Conservation (phyloP, 92 coral and sea anemone species). For the Parazoanthus atlanticus region DNA sequence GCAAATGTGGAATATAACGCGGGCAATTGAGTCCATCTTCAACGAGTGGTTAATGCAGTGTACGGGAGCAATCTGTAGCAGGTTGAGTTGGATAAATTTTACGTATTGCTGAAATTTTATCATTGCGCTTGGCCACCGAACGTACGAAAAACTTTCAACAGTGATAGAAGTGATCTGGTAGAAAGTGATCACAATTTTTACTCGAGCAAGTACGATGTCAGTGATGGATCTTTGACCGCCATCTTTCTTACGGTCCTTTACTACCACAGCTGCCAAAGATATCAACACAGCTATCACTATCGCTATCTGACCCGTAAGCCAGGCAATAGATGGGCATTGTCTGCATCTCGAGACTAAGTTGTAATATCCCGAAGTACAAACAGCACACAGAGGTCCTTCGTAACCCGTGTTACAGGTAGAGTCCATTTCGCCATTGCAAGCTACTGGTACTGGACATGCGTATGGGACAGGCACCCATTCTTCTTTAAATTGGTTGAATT, state of each 20-base stretch:
- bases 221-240: slow-evolving; percentile 39
- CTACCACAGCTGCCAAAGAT: slow-evolving; percentile 31
- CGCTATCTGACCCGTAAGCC: slow-evolving; percentile 48
- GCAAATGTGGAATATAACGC: slow-evolving; percentile 39
- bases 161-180: slow-evolving; percentile 64
- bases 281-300: slow-evolving; percentile 6
- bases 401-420: slow-evolving; percentile 46
- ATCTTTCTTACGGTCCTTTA: slow-evolving; percentile 33
- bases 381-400: slow-evolving; percentile 52
- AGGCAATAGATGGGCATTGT: slow-evolving; percentile 39
- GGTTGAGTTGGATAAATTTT: slow-evolving; percentile 56
- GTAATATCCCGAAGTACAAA: slow-evolving; percentile 27
- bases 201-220: slow-evolving; percentile 58
- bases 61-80: slow-evolving; percentile 57
- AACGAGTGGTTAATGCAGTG: slow-evolving; percentile 51
- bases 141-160: slow-evolving; percentile 63
- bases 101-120: slow-evolving; percentile 53
- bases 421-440: slow-evolving; percentile 49
- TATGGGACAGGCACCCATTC: slow-evolving; percentile 38
- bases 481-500: slow-evolving; percentile 9
- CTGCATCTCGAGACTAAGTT: slow-evolving; percentile 31
- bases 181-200: slow-evolving; percentile 64
- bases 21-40: slow-evolving; percentile 49
- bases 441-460: slow-evolving; percentile 40
- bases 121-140: slow-evolving; percentile 60